Evolutionary conservation across 35 echinoderm and acorn worm species (phyloP).

Genomic region (Anneissia japonica): DNA sequence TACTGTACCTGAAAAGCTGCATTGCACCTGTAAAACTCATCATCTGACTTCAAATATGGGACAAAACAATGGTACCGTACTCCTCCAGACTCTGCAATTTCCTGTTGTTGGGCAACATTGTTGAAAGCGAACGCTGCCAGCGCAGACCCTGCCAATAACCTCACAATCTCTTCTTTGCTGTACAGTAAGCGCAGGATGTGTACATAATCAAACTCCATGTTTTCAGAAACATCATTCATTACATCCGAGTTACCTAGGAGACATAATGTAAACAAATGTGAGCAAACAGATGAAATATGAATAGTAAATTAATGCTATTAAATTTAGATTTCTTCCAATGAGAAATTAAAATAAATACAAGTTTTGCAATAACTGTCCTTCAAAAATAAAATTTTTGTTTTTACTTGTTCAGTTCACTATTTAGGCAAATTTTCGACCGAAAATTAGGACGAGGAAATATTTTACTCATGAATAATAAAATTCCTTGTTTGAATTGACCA

Average conservation of each 20-base stretch:
- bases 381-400: too few relatives aligned
- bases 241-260: conserved; percentile 75
- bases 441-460: too few relatives aligned
- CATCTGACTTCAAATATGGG: conserved; percentile 79
- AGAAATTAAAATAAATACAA: too few relatives aligned
- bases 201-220: conserved; percentile 82
- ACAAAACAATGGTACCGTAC: conserved; percentile 91
- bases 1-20: conserved; percentile 97
- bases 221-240: conserved; percentile 79
- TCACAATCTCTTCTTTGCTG: conserved; percentile 69
- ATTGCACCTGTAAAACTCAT: conserved; percentile 90
- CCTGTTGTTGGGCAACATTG: conserved; percentile 69
- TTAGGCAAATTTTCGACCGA: too few relatives aligned
- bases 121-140: conserved; percentile 91
- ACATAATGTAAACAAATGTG: not conserved
- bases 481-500: too few relatives aligned
- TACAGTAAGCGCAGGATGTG: conserved; percentile 81
- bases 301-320: too few relatives aligned
- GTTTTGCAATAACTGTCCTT: too few relatives aligned
- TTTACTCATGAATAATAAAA: too few relatives aligned
- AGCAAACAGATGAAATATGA: not conserved
- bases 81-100: conserved; percentile 94
- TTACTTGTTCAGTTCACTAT: too few relatives aligned
- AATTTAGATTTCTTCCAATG: too few relatives aligned
- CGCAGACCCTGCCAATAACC: conserved; percentile 66